Evolutionary conservation across 2,888 invertebrate species (phyloP).

Genomic region (Drosophila diplacantha): DNA sequence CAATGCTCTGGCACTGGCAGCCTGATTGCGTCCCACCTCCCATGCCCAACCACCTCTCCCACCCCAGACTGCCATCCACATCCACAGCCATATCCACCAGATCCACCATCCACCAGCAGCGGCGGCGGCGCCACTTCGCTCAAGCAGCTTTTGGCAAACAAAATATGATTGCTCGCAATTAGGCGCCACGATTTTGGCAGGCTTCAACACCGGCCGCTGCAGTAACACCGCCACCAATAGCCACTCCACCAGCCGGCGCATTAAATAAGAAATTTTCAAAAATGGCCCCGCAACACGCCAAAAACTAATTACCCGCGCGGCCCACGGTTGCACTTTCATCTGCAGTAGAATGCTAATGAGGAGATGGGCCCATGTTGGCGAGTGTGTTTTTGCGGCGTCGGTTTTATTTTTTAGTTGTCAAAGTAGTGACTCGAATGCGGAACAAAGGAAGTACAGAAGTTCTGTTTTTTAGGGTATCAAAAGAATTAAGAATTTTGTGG

Average conservation of each 20-base stretch:
- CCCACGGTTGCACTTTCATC: constrained; percentile 40
- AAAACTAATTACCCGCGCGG: constrained; percentile 59
- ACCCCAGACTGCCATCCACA: not conserved
- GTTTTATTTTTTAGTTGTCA: constrained; percentile 17
- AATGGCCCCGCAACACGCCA: constrained; percentile 62
- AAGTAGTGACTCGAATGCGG: constrained; percentile 8
- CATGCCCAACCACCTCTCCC: not conserved
- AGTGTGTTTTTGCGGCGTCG: not conserved
- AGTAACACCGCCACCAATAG: constrained; percentile 5
- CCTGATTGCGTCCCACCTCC: constrained; percentile 53
- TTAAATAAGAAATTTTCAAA: constrained; percentile 67
- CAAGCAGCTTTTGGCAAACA: constrained; percentile 58
- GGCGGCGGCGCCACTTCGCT: constrained; percentile 27
- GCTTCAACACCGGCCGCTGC: constrained; percentile 25
- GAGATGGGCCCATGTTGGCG: constrained; percentile 15
- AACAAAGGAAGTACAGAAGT: not conserved
- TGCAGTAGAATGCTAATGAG: constrained; percentile 41
- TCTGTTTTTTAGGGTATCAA: not conserved
- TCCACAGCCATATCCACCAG: not conserved
- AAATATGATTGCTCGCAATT: constrained; percentile 70
- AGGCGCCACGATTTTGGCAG: constrained; percentile 60
- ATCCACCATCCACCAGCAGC: constrained; percentile 7
- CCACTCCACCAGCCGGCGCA: constrained; percentile 24
- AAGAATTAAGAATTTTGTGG: too few relatives aligned
- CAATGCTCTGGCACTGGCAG: constrained; percentile 52